Conservation (phyloP, 2,888 invertebrate genomes). For the Palloptera scutellata region DNA sequence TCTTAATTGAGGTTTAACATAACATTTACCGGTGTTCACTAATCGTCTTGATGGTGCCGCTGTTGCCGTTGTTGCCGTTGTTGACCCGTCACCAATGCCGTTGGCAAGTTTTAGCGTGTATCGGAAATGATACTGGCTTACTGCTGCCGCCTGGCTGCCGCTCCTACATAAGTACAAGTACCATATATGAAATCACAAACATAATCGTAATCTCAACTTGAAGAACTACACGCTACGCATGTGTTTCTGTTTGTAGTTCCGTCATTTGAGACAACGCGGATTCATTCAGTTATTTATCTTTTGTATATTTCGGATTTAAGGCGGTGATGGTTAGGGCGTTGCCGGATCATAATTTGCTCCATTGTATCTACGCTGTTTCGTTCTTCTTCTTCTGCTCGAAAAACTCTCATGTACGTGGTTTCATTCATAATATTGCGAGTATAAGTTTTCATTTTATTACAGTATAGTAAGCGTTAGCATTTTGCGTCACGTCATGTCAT, state of each 20-base stretch:
- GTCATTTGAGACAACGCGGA: neutral
- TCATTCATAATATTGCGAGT: slow-evolving; percentile 13
- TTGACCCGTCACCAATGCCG: slow-evolving; percentile 18
- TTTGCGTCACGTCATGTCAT: slow-evolving; percentile 57
- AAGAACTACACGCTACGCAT: slow-evolving; percentile 1
- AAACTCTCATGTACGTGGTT: neutral
- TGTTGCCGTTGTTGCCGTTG: neutral
- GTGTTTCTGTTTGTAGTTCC: neutral
- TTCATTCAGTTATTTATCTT: neutral
- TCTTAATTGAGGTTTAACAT: slow-evolving; percentile 59
- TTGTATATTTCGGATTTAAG: neutral
- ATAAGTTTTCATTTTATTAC: slow-evolving; percentile 2
- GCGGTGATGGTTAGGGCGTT: slow-evolving; percentile 19
- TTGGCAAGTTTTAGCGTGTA: neutral
- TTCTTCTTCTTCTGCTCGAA: neutral
- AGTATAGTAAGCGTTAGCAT: slow-evolving; percentile 1
- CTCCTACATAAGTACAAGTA: too few relatives aligned
- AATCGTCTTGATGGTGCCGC: slow-evolving; percentile 46
- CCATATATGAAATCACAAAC: neutral
- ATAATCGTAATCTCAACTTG: slow-evolving; percentile 13
- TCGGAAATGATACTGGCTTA: neutral
- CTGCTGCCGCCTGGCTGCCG: neutral
- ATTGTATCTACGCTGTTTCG: neutral
- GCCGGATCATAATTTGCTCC: neutral
- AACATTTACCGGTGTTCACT: slow-evolving; percentile 60